Evolutionary conservation across 2,888 invertebrate species (phyloP), one percentile per base, ranked within the genome.

Genomic region (Caenorhabditis sp.): DNA sequence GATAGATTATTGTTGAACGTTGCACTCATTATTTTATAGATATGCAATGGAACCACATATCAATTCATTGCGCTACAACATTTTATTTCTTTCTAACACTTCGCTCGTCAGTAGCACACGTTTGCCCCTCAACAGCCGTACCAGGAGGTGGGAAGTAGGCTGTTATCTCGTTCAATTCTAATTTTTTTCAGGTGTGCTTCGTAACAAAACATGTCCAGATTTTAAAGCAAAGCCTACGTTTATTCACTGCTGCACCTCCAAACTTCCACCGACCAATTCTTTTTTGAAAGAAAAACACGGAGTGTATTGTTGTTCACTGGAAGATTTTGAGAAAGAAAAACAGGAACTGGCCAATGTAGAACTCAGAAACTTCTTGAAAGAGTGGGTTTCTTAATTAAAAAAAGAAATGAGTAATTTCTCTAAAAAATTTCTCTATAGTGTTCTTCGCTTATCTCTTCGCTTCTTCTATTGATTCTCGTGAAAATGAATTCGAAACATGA

Each of bases 131-230:
- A n/a, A n/a, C n/a, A n/a, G n/a, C n/a, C n/a, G n/a, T n/a, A n/a
- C n/a, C n/a, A n/a, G n/a, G n/a, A 30, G 30, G 5, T 30, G 30
- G 30, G 6, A 30, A 30, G 6, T 30, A 7, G 5, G 6, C 9
- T 5, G 30, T 30, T 7, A 9, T 9, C 9, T 30, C 30, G 30
- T 7, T 9, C 30, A 30, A 9, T 35, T 13, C 13, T n/a, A n/a
- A 11, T 22, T 45, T n/a, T 17, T 55, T 65, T 13, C 56, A 73
- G 76, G 71, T 11, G 32, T 48, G 1, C 45, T 61, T 1, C 74
- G 79, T 30, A 81, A 81, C 52, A 77, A 78, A 39, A 80, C 82
- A 39, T 82, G 82, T 61, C 82, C 82, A 9, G 82, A 75, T 48
- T 82, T 82, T 78, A 82, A 82, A 62, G 78, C 80, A 3, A 62